A percentile compares a stretch with the other conserved stretches of the same genome.
Evolutionary conservation across 2,113 vertebrate genomes (phyloP).

Genomic region (Ursus arctos): DNA sequence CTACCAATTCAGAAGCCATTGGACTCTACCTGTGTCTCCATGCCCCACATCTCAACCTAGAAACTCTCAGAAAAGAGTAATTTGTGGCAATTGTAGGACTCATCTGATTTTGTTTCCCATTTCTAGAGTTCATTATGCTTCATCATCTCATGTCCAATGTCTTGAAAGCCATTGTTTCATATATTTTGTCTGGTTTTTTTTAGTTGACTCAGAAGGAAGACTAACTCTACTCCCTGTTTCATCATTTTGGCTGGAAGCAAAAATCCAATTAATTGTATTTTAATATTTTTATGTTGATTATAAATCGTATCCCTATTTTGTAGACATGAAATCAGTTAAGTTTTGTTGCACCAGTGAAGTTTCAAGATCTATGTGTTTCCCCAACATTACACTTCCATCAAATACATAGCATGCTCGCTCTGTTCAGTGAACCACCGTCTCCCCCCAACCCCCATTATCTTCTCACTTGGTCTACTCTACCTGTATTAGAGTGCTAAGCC

Average conservation of each 20-base stretch:
- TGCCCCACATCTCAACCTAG: not conserved
- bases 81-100: not conserved
- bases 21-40: not conserved
- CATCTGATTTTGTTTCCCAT: not conserved
- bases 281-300: not conserved
- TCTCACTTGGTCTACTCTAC: not conserved
- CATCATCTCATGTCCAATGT: not conserved
- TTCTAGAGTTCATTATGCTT: not conserved
- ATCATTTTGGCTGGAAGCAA: not conserved
- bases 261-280: not conserved
- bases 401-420: not conserved
- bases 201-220: not conserved
- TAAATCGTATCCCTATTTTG: not conserved
- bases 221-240: not conserved
- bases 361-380: not conserved
- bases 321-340: not conserved
- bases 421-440: not conserved
- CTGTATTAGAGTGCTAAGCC: not conserved
- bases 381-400: not conserved
- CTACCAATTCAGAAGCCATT: not conserved
- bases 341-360: not conserved
- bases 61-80: not conserved
- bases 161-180: not conserved
- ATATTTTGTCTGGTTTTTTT: not conserved
- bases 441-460: fast-evolving